Conservation (phyloP, 2,113 vertebrate genomes). For the Crocuta crocuta region DNA sequence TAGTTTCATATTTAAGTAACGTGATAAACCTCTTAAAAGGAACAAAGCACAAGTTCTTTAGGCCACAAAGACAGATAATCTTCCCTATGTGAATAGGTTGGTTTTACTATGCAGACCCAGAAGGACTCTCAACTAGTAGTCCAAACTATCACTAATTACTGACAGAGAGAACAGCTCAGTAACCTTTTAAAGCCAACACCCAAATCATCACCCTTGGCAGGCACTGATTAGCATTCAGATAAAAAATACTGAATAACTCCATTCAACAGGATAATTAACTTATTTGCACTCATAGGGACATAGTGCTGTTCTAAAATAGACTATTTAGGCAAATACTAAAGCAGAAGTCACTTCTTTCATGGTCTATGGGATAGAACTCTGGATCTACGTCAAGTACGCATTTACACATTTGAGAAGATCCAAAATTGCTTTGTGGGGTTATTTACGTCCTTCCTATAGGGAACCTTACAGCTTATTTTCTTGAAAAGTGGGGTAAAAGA, state of each 20-base stretch:
- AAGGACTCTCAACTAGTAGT: neutral
- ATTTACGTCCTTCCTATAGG: neutral
- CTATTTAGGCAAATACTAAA: neutral
- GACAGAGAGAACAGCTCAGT: neutral
- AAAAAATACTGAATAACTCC: neutral
- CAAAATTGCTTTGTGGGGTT: neutral
- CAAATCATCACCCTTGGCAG: neutral
- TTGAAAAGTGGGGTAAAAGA: neutral
- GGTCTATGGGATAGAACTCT: neutral
- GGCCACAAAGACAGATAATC: neutral
- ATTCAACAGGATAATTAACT: neutral
- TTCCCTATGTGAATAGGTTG: neutral
- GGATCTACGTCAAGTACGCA: neutral
- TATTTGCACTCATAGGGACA: neutral
- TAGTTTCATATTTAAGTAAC: constrained; percentile 33
- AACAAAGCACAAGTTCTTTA: neutral
- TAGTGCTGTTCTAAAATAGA: constrained; percentile 12
- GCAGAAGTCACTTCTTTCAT: neutral
- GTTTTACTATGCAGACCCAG: neutral
- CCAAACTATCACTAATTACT: neutral
- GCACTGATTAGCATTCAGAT: neutral
- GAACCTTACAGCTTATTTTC: neutral
- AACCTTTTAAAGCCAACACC: neutral
- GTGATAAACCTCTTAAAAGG: neutral
- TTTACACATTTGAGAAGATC: neutral